phyloP scores from a whole-genome alignment of 1,140 invertebrate genomes.

The Drosophila suzukii region DNA sequence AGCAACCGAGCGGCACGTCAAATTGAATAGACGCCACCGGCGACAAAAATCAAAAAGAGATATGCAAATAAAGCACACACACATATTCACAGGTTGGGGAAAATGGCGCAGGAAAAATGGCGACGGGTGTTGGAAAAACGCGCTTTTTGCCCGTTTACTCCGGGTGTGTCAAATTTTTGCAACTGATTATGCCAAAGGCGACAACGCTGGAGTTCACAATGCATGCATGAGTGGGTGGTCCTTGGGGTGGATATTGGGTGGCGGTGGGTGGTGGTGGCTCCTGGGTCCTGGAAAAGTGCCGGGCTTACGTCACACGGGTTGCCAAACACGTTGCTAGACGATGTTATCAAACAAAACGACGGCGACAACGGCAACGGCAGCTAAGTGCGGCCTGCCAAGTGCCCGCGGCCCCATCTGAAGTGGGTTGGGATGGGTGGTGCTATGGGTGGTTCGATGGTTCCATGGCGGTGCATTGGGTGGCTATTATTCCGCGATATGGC shows the following conservation, averaged over 20 bases:
- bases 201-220: constrained; percentile 37
- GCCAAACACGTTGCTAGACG: constrained; percentile 78
- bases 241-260: neutral
- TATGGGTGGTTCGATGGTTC: neutral
- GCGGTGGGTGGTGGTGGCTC: neutral
- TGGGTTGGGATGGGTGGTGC: constrained; percentile 8
- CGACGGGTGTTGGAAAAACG: constrained; percentile 17
- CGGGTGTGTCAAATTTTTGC: constrained; percentile 76
- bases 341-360: constrained; percentile 76
- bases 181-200: constrained; percentile 73
- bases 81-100: neutral
- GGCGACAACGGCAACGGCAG: constrained; percentile 37
- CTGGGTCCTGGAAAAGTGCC: constrained; percentile 15
- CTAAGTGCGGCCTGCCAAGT: constrained; percentile 65
- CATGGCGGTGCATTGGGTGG: neutral
- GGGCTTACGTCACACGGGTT: constrained; percentile 47
- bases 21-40: constrained; percentile 77
- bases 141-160: constrained; percentile 36
- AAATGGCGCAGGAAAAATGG: constrained; percentile 35
- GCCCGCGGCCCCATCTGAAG: constrained; percentile 58
- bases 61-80: constrained; percentile 67
- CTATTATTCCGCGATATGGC: constrained; percentile 54
- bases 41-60: constrained; percentile 82
- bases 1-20: constrained; percentile 60
- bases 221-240: constrained; percentile 18